A percentile compares a stretch with the other conserved stretches of the same genome.
These are phyloP conservation scores for Amblyjoppa fuscipennis DNA, from an alignment of 2,888 invertebrate species.

Conservation along the genomic window DNA sequence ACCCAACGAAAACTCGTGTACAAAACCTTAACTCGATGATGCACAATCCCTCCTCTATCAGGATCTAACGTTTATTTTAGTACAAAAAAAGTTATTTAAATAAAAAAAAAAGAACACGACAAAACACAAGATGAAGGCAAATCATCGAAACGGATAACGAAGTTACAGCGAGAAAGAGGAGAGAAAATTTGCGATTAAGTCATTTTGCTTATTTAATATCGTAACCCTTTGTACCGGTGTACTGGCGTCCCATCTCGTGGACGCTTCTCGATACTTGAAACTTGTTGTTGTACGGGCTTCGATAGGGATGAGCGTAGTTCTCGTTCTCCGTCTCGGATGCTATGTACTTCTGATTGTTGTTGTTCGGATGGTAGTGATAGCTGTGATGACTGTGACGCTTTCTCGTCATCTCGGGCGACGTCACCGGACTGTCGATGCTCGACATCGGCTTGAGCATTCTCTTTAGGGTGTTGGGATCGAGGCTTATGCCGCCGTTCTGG, in stretches of 20 bases:
- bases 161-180: neutral
- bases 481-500: slow-evolving; percentile 85
- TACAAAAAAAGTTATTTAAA: slow-evolving; percentile 11
- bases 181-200: slow-evolving; percentile 29
- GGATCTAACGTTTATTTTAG: slow-evolving; percentile 15
- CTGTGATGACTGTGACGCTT: slow-evolving; percentile 90
- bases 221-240: slow-evolving; percentile 78
- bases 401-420: slow-evolving; percentile 96
- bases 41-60: neutral
- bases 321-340: slow-evolving; percentile 85
- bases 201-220: slow-evolving; percentile 52
- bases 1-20: no score
- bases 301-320: slow-evolving; percentile 81
- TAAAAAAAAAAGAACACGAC: neutral
- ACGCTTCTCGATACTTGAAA: slow-evolving; percentile 87
- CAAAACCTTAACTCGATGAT: neutral
- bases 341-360: slow-evolving; percentile 87
- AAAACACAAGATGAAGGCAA: neutral
- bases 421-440: slow-evolving; percentile 94
- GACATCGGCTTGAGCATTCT: slow-evolving; percentile 98
- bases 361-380: slow-evolving; percentile 83
- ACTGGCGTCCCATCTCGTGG: slow-evolving; percentile 89
- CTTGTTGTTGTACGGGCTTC: slow-evolving; percentile 82
- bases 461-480: slow-evolving; percentile 95
- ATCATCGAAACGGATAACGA: neutral